phyloP scores from a whole-genome alignment of 2,797 vertebrate genomes.

The Arnoldichthys spilopterus region DNA sequence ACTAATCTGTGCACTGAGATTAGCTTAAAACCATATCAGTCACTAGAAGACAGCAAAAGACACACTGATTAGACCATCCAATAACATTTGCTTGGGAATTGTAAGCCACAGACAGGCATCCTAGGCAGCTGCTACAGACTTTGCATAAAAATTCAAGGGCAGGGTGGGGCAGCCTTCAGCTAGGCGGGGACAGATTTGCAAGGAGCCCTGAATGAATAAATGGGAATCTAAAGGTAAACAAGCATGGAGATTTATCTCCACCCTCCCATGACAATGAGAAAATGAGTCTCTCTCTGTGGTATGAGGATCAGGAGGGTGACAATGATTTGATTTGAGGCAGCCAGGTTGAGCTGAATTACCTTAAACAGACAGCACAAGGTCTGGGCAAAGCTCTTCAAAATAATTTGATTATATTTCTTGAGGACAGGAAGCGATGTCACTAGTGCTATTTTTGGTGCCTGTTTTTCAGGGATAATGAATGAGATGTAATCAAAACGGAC shows the following conservation, averaged over 20 bases:
- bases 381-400: constrained; percentile 29
- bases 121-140: constrained; percentile 9
- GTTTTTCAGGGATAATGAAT: constrained; percentile 3
- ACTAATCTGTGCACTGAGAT: not conserved
- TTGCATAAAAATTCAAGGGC: constrained; percentile 33
- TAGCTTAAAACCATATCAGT: not conserved
- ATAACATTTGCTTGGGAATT: constrained; percentile 16
- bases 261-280: constrained; percentile 13
- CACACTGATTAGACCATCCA: constrained; percentile 10
- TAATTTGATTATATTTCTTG: constrained; percentile 48
- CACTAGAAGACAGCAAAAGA: not conserved
- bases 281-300: constrained; percentile 1
- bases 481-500: constrained; percentile 17
- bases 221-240: constrained; percentile 26
- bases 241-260: constrained; percentile 25
- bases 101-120: constrained; percentile 14
- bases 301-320: constrained; percentile 23
- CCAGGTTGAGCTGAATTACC: constrained; percentile 29
- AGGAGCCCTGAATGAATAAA: constrained; percentile 29
- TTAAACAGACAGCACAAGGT: constrained; percentile 47
- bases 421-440: constrained; percentile 38
- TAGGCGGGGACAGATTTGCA: constrained; percentile 15
- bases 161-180: constrained; percentile 12
- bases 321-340: constrained; percentile 36
- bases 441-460: constrained; percentile 53